phyloP scores from a whole-genome alignment of 2,113 vertebrate species.

The Forbesichthys papilliferus region DNA sequence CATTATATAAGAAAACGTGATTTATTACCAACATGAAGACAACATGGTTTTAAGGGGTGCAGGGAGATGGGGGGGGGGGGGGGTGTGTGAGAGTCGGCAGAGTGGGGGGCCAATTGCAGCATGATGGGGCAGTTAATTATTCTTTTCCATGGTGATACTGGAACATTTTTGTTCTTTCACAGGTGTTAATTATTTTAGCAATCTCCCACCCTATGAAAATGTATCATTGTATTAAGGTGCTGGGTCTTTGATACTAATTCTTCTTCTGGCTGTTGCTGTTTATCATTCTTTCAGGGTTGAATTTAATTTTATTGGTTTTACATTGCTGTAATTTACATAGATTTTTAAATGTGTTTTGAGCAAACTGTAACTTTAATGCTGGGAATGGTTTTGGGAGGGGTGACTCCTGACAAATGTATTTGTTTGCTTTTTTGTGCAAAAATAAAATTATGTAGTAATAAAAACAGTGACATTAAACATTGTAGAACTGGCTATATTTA shows the following conservation, averaged over 20 bases:
- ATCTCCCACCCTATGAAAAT: conserved; percentile 25
- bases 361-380: conserved; percentile 76
- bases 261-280: conserved; percentile 74
- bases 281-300: conserved; percentile 75
- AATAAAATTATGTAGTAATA: conserved; percentile 76
- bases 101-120: too few species aligned
- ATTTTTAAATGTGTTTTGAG: conserved; percentile 76
- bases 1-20: too few species aligned
- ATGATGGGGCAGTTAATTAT: background rate
- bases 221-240: conserved; percentile 75
- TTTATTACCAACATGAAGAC: background rate
- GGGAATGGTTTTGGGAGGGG: conserved; percentile 64
- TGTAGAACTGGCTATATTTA: conserved; percentile 9
- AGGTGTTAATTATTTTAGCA: conserved; percentile 16
- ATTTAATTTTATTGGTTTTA: conserved; percentile 72
- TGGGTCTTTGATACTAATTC: conserved; percentile 75
- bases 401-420: conserved; percentile 67
- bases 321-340: conserved; percentile 77
- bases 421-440: conserved; percentile 63
- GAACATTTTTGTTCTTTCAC: conserved; percentile 5
- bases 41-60: conserved; percentile 39
- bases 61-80: conserved; percentile 32
- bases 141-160: background rate
- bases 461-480: conserved; percentile 71
- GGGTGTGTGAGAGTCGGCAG: conserved; percentile 27